Conservation (phyloP, 2,888 invertebrate species). For the Pammene aurita region DNA sequence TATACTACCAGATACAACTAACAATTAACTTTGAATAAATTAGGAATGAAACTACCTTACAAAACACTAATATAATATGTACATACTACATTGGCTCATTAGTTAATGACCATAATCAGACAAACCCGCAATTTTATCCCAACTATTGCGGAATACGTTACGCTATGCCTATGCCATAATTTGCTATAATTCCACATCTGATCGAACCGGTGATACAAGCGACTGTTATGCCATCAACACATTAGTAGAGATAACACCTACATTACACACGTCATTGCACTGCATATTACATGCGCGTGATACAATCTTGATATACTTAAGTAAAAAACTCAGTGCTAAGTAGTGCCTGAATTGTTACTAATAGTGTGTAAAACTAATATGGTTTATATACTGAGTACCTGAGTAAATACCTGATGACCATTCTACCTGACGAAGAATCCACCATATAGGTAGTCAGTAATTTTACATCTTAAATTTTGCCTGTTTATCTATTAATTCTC, state of each 20-base stretch:
- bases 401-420: too few relatives aligned
- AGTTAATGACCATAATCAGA: too few relatives aligned
- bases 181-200: conserved; percentile 22
- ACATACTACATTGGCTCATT: too few relatives aligned
- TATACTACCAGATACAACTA: too few relatives aligned
- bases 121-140: conserved; percentile 4
- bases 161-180: conserved; percentile 19
- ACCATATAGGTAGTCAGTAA: too few relatives aligned
- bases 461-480: too few relatives aligned
- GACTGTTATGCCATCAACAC: conserved; percentile 27
- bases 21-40: too few relatives aligned
- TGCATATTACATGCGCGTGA: conserved; percentile 17
- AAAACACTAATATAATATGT: too few relatives aligned
- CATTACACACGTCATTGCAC: conserved; percentile 34
- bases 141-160: conserved; percentile 19
- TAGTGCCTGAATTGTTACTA: neutral
- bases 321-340: conserved; percentile 6
- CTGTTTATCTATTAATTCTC: too few relatives aligned
- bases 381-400: neutral
- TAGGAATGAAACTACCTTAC: too few relatives aligned
- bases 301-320: conserved; percentile 22
- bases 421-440: too few relatives aligned
- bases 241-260: conserved; percentile 27
- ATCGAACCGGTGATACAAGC: conserved; percentile 30
- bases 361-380: neutral